These are phyloP conservation scores for Steinernema hermaphroditum DNA, from an alignment of 2,888 invertebrate genomes.

Conservation along the genomic window DNA sequence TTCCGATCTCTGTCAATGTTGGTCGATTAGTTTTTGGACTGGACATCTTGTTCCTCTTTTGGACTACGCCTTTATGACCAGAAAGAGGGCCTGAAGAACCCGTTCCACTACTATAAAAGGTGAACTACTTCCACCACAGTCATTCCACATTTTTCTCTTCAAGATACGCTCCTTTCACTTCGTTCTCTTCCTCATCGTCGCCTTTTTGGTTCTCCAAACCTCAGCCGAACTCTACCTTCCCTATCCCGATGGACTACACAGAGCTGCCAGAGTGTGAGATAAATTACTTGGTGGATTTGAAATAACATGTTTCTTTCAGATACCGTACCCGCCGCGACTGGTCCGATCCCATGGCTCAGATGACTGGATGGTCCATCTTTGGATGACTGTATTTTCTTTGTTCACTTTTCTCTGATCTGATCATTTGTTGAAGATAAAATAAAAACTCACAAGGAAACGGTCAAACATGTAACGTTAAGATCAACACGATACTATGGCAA, in stretches of 20 bases:
- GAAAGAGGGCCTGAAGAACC: not conserved
- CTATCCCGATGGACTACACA: not conserved
- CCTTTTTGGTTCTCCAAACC: not conserved
- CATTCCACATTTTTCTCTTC: not conserved
- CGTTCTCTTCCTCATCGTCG: constrained; percentile 3
- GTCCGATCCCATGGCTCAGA: constrained; percentile 15
- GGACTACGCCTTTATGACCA: not conserved
- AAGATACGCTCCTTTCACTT: not conserved
- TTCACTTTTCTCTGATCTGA: too few relatives aligned
- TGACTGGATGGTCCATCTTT: not conserved
- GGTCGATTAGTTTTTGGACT: not conserved
- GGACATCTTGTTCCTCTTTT: not conserved
- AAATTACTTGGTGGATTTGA: not conserved
- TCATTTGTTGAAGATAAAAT: too few relatives aligned
- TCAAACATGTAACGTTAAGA: too few relatives aligned
- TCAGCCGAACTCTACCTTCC: not conserved
- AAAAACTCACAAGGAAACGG: too few relatives aligned
- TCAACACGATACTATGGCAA: too few relatives aligned
- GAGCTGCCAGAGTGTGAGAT: not conserved
- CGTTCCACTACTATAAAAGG: not conserved
- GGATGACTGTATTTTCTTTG: not conserved
- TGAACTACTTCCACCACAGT: not conserved
- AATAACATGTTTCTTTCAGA: not conserved
- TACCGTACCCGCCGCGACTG: constrained; percentile 15
- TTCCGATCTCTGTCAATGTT: too few relatives aligned